Conservation (phyloP, 2,113 vertebrate species). For the Acrocephalus arundinaceus region DNA sequence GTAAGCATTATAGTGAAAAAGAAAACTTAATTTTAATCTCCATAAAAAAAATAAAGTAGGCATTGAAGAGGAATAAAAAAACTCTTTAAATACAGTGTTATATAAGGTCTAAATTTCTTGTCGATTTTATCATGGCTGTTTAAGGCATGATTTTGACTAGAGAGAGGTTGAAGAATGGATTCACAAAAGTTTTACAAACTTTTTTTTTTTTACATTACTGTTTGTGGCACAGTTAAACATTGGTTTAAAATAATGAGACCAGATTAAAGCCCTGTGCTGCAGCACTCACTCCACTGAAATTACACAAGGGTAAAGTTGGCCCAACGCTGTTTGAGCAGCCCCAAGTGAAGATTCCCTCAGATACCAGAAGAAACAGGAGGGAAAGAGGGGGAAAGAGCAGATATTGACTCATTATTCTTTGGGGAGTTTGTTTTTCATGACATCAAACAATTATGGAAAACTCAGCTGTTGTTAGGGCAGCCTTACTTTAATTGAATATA, state of each 20-base stretch:
- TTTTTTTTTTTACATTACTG: neutral
- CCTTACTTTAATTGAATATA: conserved; percentile 39
- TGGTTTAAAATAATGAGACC: neutral
- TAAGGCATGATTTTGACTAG: neutral
- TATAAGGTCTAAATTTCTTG: neutral
- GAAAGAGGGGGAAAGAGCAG: neutral
- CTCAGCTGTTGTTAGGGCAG: conserved; percentile 13
- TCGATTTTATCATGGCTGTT: neutral
- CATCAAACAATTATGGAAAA: neutral
- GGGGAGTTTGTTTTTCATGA: neutral
- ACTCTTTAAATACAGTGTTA: neutral
- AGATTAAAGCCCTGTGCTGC: neutral
- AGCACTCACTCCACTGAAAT: neutral
- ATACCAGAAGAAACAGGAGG: neutral
- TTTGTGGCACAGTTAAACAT: neutral
- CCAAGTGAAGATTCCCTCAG: neutral
- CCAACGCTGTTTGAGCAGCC: neutral
- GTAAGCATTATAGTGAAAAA: no score
- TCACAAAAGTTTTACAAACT: neutral
- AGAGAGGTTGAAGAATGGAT: neutral
- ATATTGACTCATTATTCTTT: conserved; percentile 32
- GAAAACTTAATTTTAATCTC: no score
- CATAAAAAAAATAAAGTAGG: no score
- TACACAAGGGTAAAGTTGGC: neutral
- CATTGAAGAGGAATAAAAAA: neutral